Evolutionary conservation across 2,888 invertebrate genomes (phyloP), one percentile per base, ranked within the genome.

Genomic region (Sinopyrophorus schimmeli): DNA sequence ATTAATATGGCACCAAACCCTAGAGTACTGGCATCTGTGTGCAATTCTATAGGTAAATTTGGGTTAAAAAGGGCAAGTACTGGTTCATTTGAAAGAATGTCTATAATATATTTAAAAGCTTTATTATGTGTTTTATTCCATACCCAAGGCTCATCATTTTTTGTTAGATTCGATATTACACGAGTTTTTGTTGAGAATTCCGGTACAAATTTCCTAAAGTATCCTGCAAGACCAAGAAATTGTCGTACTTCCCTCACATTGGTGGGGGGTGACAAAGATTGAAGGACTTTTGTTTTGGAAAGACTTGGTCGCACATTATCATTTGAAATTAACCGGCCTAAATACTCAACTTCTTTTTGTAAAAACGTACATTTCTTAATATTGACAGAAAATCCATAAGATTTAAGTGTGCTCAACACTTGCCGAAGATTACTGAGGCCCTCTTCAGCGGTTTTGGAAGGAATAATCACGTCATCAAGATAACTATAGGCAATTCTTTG

Each of bases 311-410:
- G 16, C 17, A 57, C 23, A 27, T 41, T 26, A 10, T 40, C 51
- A 9, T 26, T 11, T 1, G 21, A 17, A 14, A 55, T 30, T 17
- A 39, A n/a, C n/a, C n/a, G n/a, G 26, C 50, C 57, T 1, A 54
- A 38, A 26, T 37, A 54, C 5, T 53, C 47, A 5, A 54, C 18
- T 16, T 30, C 14, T 1, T n/a, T 30, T 34, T 52, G 44, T 1
- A 54, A 35, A 32, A 54, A 57, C 2, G 42, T 44, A 23, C 52
- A 53, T 41, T 57, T 57, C 1, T 9, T 21, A 3, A 54, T 7
- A 20, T 55, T 57, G 5, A 57, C n/a, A 7, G 44, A 41, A 17
- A 56, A 54, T 23, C 53, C 49, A 23, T 5, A 7, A 6, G 5
- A 3, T 5, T 23, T 7, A 7, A 37, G 21, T 6, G 37, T 11